These are phyloP conservation scores for Agapornis roseicollis DNA, from an alignment of 2,113 vertebrate species.

Conservation along the genomic window DNA sequence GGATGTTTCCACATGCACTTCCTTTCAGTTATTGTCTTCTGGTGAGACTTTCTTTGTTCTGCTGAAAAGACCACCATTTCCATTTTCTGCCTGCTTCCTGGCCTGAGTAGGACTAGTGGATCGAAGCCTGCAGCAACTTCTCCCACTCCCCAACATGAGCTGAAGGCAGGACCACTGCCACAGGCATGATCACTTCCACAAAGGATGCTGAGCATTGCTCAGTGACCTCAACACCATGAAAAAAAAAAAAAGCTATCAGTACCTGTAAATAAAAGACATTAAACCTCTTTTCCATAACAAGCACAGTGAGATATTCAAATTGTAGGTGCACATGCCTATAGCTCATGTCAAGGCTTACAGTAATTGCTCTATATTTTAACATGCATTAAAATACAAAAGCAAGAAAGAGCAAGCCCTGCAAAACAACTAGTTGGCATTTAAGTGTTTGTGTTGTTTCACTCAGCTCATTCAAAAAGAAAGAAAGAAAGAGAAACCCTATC, in stretches of 20 bases:
- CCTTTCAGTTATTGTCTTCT: constrained; percentile 64
- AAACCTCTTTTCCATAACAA: not conserved
- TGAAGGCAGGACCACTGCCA: not conserved
- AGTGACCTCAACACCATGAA: not conserved
- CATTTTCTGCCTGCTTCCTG: constrained; percentile 21
- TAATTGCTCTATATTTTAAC: not conserved
- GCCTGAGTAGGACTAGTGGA: not conserved
- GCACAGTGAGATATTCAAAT: not conserved
- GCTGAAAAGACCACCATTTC: not conserved
- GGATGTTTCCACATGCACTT: constrained; percentile 64
- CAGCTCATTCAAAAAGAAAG: not conserved
- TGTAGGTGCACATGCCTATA: not conserved
- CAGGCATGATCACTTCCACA: not conserved
- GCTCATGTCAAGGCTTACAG: not conserved
- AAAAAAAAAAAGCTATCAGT: not conserved
- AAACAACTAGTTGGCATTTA: not conserved
- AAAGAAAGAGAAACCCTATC: not conserved
- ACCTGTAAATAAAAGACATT: not conserved
- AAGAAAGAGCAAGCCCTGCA: not conserved
- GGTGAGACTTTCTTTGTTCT: constrained; percentile 45
- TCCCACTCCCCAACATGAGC: not conserved
- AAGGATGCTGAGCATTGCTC: not conserved
- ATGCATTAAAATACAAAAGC: not conserved
- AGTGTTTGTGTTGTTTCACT: not conserved
- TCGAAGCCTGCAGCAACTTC: not conserved